Conservation (phyloP, 2,797 vertebrate genomes). For the Xenopus petersii region DNA sequence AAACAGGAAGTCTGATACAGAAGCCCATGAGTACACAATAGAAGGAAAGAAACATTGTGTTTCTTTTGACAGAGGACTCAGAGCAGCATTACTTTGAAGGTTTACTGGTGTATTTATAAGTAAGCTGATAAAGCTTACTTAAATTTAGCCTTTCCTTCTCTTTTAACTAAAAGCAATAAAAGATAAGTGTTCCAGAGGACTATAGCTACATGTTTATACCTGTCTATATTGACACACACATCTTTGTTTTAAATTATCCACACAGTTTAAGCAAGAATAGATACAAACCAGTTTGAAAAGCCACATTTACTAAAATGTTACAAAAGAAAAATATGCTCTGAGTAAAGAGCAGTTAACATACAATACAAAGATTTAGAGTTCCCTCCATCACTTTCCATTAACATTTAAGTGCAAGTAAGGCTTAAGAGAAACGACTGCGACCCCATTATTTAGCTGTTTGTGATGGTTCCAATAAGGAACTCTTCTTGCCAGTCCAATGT, state of each 20-base stretch:
- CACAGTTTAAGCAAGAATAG: not conserved
- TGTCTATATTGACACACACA: not conserved
- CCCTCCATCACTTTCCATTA: not conserved
- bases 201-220: not conserved
- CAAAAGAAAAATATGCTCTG: constrained; percentile 16
- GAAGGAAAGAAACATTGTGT: too few species aligned
- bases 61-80: too few species aligned
- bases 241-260: not conserved
- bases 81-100: too few species aligned
- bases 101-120: too few species aligned
- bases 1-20: too few species aligned
- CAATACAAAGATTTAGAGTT: constrained; percentile 7
- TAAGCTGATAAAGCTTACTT: too few species aligned
- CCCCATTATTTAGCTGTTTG: not conserved
- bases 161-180: too few species aligned
- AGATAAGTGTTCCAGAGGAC: not conserved
- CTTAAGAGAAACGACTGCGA: not conserved
- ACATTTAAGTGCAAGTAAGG: constrained; percentile 19
- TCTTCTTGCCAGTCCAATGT: too few species aligned
- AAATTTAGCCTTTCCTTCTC: too few species aligned
- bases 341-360: not conserved
- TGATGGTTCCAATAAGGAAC: too few species aligned
- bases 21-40: too few species aligned
- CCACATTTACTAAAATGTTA: constrained; percentile 26
- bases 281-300: not conserved